Base-by-base conservation (phyloP, 2,888 invertebrate genomes). In the Chrysotoxum bicinctum region DNA sequence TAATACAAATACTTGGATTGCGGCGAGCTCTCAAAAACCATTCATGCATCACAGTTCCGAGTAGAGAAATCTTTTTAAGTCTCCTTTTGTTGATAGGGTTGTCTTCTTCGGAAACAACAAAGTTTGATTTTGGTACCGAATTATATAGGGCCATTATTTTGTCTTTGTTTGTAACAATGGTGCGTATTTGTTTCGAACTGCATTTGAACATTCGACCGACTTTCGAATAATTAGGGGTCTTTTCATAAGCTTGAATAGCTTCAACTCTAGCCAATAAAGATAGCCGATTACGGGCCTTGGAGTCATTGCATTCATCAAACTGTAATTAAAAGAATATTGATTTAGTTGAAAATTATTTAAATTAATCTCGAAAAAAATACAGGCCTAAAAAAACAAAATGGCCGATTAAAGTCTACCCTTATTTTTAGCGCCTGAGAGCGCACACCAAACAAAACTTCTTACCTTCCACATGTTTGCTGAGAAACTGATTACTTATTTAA, bases 1-100 rank as follows among this genome's bases (percentile, higher is more conserved):
- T 82, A 2, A 30, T 21, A 0, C 52, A 68, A 0, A 82, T 19
- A 1, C 23, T 14, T 16, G 87, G 85, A 48, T 88, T 87, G 7
- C 88, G 91, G 48, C 91, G 91, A 0, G 90, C 89, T n/a, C 91
- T 88, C 40, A 90, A 88, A 37, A 91, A 89, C 60, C 89, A 90
- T 78, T 91, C 91, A 69, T 91, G 90, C 45, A 91, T 85, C 50
- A 91, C 90, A 68, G 89, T 89, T 3, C 89, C 89, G 8, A 91
- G 87, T 62, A 90, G 89, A 50, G 87, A 87, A 1, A 90, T 87
- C 64, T 91, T 91, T 9, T 88, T 89, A 21, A 88, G 87, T 30
- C 89, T 89, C 40, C 87, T 87, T 19, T 78, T 35, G 7, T 26
- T 16, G 12, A 64, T 76, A 3, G 66, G 64, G 21, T 56, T 37